Evolutionary conservation across 2,797 vertebrate species (phyloP), one percentile per base, ranked within the genome.

Genomic region (Muraenolepis orangiensis): DNA sequence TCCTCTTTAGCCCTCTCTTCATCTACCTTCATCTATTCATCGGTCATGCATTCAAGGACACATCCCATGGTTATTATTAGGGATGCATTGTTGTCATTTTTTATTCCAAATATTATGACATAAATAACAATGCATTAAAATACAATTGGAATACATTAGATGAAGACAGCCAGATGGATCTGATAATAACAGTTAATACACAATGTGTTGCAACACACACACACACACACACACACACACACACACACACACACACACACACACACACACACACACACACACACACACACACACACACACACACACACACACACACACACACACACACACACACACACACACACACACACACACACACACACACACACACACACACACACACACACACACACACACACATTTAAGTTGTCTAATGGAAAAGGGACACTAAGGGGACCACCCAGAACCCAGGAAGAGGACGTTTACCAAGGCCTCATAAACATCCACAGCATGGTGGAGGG

Each of bases 341-440:
- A n/a, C 1, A 51, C 13, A 57, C 6, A 57, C 5, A 14, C 13
- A 57, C 13, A 57, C 6, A 23, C 13, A 23, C n/a, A 30, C 23
- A 81, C n/a, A 20, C 3, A 51, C 12, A 51, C 2, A 2, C 13
- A 29, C 8, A 26, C 18, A 51, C 6, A 51, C n/a, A n/a, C 1
- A 51, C 13, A 57, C 6, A 57, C 5, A 14, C 13, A 57, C 13
- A 57, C 6, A 23, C 13, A 23, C n/a, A 30, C 23, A 81, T 77
- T 84, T 69, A 70, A 80, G 38, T 80, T 72, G 74, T 46, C 72
- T 80, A 73, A 84, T 73, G 75, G 80, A 72, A 79, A 57, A 0
- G 13, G 72, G 69, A 82, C 30, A 71, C 6, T 69, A 66, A 74
- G 69, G 66, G 81, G 89, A 90, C 87, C 89, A 91, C 89, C 88